These are phyloP conservation scores for Drosophila mettleri DNA, from an alignment of 2,888 invertebrate species.

Conservation along the genomic window DNA sequence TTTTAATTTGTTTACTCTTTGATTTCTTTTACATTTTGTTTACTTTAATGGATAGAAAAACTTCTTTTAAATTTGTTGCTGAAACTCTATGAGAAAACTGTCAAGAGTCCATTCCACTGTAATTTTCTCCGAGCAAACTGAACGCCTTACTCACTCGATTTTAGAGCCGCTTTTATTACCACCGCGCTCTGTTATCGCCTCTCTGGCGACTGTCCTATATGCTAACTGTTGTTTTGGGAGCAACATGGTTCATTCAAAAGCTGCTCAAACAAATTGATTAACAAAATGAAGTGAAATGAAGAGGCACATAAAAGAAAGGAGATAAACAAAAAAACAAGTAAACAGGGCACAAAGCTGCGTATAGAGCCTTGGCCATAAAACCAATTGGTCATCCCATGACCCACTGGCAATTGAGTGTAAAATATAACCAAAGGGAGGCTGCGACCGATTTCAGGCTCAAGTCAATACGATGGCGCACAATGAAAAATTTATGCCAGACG, in stretches of 20 bases:
- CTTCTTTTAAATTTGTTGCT: not conserved
- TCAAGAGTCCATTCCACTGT: not conserved
- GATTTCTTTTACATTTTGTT: too few relatives aligned
- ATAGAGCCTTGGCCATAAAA: conserved; percentile 37
- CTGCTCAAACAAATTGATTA: conserved; percentile 63
- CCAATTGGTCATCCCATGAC: conserved; percentile 63
- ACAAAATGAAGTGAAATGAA: conserved; percentile 71
- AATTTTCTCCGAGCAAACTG: not conserved
- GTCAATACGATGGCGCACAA: conserved; percentile 43
- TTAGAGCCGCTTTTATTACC: conserved; percentile 3
- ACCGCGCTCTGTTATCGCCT: not conserved
- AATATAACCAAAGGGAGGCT: conserved; percentile 59
- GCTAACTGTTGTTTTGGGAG: conserved; percentile 25
- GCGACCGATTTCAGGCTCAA: conserved; percentile 28
- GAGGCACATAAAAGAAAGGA: conserved; percentile 55
- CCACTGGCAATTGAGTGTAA: conserved; percentile 67
- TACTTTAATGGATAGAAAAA: too few relatives aligned
- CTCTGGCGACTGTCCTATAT: not conserved
- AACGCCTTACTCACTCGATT: not conserved
- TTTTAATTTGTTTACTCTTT: too few relatives aligned
- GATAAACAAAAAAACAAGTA: conserved; percentile 10
- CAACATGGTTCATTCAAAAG: conserved; percentile 15
- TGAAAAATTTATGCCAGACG: conserved; percentile 68
- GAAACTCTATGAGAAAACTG: not conserved
- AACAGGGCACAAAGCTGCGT: conserved; percentile 14